Percentiles rank a stretch among this genome's conserved stretches.
These are phyloP conservation scores for Mionectes macconnelli DNA, from an alignment of 2,113 vertebrate species.

Conservation along the genomic window DNA sequence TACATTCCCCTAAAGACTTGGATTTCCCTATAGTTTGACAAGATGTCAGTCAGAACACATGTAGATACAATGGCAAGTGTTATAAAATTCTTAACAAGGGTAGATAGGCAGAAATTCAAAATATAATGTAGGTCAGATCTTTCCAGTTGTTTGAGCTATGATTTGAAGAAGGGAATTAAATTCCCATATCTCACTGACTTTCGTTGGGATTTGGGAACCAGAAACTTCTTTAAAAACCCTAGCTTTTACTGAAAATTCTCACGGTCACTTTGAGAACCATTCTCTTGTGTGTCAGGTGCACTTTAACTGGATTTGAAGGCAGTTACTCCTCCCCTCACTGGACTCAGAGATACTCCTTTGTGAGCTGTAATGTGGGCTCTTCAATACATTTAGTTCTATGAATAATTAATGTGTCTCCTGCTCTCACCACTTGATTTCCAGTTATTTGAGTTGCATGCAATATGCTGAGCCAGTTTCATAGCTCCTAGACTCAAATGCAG, in stretches of 20 bases:
- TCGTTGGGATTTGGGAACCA: neutral
- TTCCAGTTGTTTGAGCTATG: neutral
- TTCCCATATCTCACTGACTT: conserved; percentile 15
- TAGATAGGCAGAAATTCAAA: neutral
- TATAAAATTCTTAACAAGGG: neutral
- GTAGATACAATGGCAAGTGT: neutral
- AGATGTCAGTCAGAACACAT: neutral
- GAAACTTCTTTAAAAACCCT: neutral
- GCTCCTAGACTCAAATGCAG: neutral
- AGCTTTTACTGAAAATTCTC: conserved; percentile 41
- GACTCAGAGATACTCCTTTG: conserved; percentile 43
- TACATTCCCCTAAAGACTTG: neutral
- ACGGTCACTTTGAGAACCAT: conserved; percentile 45
- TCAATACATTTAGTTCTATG: conserved; percentile 61
- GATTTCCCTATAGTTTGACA: neutral
- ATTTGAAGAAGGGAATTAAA: conserved; percentile 17
- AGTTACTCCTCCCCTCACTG: conserved; percentile 46
- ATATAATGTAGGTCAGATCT: neutral
- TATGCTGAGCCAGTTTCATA: conserved; percentile 44
- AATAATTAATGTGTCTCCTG: conserved; percentile 63
- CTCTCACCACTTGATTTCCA: conserved; percentile 55
- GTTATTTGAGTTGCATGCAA: conserved; percentile 43
- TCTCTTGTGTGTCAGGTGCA: conserved; percentile 41
- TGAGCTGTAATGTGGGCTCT: conserved; percentile 54
- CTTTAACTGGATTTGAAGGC: conserved; percentile 49